Conservation (phyloP, 2,888 invertebrate species). For the Latrodectus elegans region DNA sequence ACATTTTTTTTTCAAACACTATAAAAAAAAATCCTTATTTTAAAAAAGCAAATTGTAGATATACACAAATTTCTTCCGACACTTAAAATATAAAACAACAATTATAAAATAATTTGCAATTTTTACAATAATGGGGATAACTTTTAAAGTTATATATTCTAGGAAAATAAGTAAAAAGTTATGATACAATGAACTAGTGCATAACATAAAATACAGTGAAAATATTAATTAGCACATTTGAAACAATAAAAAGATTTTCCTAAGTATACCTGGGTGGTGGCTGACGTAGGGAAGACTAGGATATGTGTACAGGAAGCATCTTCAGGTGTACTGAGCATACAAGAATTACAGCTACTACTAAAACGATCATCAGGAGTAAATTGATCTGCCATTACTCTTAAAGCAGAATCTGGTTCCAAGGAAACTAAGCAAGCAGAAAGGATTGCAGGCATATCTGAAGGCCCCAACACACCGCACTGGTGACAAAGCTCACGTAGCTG, state of each 20-base stretch:
- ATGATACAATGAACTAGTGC: not conserved
- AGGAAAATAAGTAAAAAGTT: not conserved
- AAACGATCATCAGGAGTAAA: slow-evolving; percentile 96
- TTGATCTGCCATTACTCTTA: slow-evolving; percentile 92
- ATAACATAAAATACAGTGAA: not conserved
- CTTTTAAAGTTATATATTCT: not conserved
- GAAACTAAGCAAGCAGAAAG: slow-evolving; percentile 98
- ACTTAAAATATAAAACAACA: too few relatives aligned
- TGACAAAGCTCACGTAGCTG: slow-evolving; percentile 92
- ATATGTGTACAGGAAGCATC: slow-evolving; percentile 98
- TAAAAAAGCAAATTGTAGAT: too few relatives aligned
- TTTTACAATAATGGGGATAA: too few relatives aligned
- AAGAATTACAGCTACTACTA: slow-evolving; percentile 86
- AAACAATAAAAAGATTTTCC: slow-evolving; percentile 68
- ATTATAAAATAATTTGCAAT: too few relatives aligned
- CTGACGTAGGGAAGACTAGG: slow-evolving; percentile 97
- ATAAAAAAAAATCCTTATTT: too few relatives aligned
- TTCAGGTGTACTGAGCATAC: slow-evolving; percentile 93
- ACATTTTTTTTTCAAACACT: too few relatives aligned
- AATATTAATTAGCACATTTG: not conserved
- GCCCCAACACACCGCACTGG: slow-evolving; percentile 88
- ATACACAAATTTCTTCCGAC: too few relatives aligned
- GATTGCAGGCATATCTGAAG: slow-evolving; percentile 90
- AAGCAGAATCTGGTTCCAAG: slow-evolving; percentile 89
- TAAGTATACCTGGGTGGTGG: slow-evolving; percentile 85